A percentile compares a stretch with the other conserved stretches of the same genome.
phyloP scores from a whole-genome alignment of 1,140 invertebrate species.

The Chrysopa pallens region DNA sequence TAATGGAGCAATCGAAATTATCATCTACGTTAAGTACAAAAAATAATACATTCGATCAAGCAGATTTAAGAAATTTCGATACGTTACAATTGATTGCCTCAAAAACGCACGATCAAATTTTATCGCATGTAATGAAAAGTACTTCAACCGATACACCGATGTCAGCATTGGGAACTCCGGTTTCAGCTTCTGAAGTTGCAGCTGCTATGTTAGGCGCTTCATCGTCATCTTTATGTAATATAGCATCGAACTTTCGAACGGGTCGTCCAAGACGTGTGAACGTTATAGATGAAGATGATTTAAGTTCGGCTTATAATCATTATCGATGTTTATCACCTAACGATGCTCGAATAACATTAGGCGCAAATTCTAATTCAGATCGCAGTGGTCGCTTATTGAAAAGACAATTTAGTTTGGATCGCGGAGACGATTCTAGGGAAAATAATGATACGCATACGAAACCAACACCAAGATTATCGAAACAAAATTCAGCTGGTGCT shows the following conservation, averaged over 20 bases:
- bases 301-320: constrained; percentile 51
- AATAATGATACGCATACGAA: constrained; percentile 9
- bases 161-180: constrained; percentile 23
- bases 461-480: constrained; percentile 30
- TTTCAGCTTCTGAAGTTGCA: constrained; percentile 30
- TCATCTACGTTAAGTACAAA: not conserved
- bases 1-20: too few species aligned
- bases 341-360: constrained; percentile 27
- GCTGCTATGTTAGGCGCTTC: constrained; percentile 29
- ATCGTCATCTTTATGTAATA: constrained; percentile 5
- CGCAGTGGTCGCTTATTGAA: constrained; percentile 33
- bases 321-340: constrained; percentile 53
- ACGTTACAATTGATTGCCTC: not conserved
- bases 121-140: constrained; percentile 21
- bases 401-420: constrained; percentile 50
- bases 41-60: not conserved
- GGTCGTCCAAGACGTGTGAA: constrained; percentile 21
- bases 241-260: constrained; percentile 14
- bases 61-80: not conserved
- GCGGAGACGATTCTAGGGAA: constrained; percentile 28
- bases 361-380: constrained; percentile 12
- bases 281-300: constrained; percentile 35
- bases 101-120: not conserved
- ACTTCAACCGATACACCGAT: constrained; percentile 23
- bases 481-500: constrained; percentile 51